These are phyloP conservation scores for Tautogolabrus adspersus DNA, from an alignment of 2,113 vertebrate species.

Conservation along the genomic window DNA sequence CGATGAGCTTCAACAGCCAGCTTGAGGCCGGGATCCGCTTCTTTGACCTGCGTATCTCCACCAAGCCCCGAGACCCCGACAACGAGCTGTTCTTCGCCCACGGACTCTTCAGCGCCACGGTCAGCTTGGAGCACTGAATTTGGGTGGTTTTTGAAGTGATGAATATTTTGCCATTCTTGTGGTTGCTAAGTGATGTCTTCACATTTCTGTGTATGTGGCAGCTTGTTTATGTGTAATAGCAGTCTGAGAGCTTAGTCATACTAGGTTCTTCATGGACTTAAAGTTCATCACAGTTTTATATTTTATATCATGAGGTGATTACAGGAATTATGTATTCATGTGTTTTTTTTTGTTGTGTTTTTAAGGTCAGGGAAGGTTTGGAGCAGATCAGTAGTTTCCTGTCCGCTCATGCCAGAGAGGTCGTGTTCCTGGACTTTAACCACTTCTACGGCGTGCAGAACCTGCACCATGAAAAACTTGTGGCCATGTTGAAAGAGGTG, in stretches of 20 bases:
- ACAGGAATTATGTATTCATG: background rate
- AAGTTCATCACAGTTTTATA: conserved; percentile 21
- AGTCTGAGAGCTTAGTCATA: conserved; percentile 35
- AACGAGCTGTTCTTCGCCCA: conserved; percentile 98
- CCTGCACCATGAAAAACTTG: conserved; percentile 96
- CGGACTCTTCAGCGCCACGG: conserved; percentile 98
- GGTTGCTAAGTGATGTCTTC: conserved; percentile 47
- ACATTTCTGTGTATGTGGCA: conserved; percentile 6
- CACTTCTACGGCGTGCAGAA: conserved; percentile 99
- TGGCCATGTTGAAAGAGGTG: conserved; percentile 94
- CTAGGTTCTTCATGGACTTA: conserved; percentile 19
- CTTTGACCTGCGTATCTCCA: conserved; percentile 98
- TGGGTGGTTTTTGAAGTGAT: conserved; percentile 40
- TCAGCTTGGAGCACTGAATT: conserved; percentile 37
- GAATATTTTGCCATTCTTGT: conserved; percentile 34
- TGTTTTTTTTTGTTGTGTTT: conserved; percentile 11
- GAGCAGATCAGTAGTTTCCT: conserved; percentile 95
- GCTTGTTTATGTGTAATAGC: conserved; percentile 12
- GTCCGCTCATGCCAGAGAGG: conserved; percentile 90
- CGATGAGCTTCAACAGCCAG: conserved; percentile 96
- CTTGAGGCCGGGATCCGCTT: conserved; percentile 94
- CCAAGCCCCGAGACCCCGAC: conserved; percentile 96
- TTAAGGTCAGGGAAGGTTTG: conserved; percentile 90
- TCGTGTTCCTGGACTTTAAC: conserved; percentile 98
- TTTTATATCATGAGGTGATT: background rate